These are phyloP conservation scores for Syndactyla subalaris DNA, from an alignment of 2,797 vertebrate species.

Conservation along the genomic window DNA sequence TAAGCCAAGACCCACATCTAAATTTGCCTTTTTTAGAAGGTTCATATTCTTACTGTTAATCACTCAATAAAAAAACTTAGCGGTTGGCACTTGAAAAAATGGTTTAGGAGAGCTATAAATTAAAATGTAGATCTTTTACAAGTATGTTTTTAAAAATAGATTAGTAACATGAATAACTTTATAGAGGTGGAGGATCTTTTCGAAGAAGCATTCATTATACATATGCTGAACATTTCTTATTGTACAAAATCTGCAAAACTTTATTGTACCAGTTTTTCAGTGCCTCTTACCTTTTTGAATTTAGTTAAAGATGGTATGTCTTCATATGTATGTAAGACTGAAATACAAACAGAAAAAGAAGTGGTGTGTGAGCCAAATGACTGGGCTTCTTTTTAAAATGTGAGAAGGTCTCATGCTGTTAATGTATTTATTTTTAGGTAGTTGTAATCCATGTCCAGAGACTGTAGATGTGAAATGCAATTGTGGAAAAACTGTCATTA, in stretches of 20 bases:
- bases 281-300: background rate
- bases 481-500: slow-evolving; percentile 82
- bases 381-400: background rate
- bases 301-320: background rate
- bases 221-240: background rate
- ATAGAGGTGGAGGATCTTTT: background rate
- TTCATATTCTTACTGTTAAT: background rate
- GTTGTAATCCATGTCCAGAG: slow-evolving; percentile 93
- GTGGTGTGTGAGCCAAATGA: background rate
- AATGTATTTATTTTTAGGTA: slow-evolving; percentile 77
- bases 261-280: background rate
- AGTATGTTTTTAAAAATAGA: background rate
- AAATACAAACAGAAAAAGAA: background rate
- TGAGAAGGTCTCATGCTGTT: background rate
- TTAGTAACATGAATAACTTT: background rate
- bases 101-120: background rate
- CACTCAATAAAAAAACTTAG: background rate
- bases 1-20: background rate
- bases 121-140: background rate
- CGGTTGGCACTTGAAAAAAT: background rate
- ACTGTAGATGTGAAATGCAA: slow-evolving; percentile 85
- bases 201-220: background rate
- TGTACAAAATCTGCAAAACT: background rate
- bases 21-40: background rate
- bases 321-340: background rate